These are phyloP conservation scores for Scolopax rusticola DNA, from an alignment of 2,797 vertebrate species.

Conservation along the genomic window DNA sequence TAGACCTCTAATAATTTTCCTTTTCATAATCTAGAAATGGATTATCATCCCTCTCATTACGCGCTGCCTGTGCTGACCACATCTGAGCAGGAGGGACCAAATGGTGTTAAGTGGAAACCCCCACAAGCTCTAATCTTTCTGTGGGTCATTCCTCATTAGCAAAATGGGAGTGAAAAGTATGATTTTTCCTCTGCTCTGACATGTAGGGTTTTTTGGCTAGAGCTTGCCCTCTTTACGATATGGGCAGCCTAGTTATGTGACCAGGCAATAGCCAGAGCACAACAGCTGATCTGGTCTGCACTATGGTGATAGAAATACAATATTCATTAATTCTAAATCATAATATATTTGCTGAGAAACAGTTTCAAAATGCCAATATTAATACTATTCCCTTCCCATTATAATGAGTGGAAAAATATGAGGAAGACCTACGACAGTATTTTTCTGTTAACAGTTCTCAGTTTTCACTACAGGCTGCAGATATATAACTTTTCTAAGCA, in stretches of 20 bases:
- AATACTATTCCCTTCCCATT: not conserved
- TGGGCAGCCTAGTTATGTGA: not conserved
- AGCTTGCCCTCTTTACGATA: not conserved
- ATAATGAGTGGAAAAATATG: not conserved
- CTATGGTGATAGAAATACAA: not conserved
- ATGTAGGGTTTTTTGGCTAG: not conserved
- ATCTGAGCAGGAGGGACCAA: not conserved
- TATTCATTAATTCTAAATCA: not conserved
- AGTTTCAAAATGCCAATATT: not conserved
- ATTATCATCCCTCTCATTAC: not conserved
- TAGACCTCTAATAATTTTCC: not conserved
- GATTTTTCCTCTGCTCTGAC: not conserved
- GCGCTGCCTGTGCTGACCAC: not conserved
- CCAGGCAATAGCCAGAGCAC: not conserved
- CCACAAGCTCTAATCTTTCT: not conserved
- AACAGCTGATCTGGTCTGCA: not conserved
- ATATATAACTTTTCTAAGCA: not conserved
- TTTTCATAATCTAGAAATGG: not conserved
- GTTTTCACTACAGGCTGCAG: not conserved
- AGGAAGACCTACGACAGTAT: not conserved
- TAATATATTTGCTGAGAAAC: not conserved
- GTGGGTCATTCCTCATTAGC: not conserved
- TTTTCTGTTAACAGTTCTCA: not conserved
- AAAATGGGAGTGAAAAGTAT: not conserved
- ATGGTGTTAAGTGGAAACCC: not conserved